Evolutionary conservation across 2,797 vertebrate species (phyloP), one percentile per base, ranked within the genome.

Genomic region (Sebastes steindachneri): DNA sequence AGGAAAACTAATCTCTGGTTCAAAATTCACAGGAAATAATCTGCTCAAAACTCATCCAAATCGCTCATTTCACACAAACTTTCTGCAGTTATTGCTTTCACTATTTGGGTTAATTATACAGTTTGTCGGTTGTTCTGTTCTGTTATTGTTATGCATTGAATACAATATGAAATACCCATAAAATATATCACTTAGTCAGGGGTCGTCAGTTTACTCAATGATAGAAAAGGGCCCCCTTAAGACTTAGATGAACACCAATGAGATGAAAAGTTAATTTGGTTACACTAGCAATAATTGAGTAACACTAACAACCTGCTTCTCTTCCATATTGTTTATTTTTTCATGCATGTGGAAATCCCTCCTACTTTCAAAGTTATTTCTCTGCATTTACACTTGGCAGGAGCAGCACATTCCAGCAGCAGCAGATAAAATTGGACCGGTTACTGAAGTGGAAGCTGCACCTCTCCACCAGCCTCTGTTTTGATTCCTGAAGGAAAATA

Each of bases 401-500:
- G 33, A 73, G 45, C 4, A 67, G 11, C 69, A 63, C 79, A 91
- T 93, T 90, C 89, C 73, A 80, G 57, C 76, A 78, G 79, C 70
- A 57, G 58, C 65, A 79, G 85, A 92, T 82, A 87, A 88, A 84
- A 85, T 60, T 78, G 80, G 84, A 88, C 21, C 2, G 23, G 45
- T 82, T 58, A 41, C 63, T 79, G 35, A 84, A 75, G 75, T 89
- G 88, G 86, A 92, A 95, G 90, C 85, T 77, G 79, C 78, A 73
- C 74, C 66, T 84, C 41, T 45, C 41, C 82, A 88, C 80, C 68
- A 76, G 74, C 54, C 85, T 68, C 75, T 83, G 89, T 92, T 94
- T 92, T 88, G 73, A 84, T 91, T 94, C 88, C 85, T 77, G 84
- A 82, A 19, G 65, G 84, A 85, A 93, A 91, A 86, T 78, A 86